Base-by-base conservation (phyloP, 2,888 invertebrate species). In the Megamerina dolium region DNA sequence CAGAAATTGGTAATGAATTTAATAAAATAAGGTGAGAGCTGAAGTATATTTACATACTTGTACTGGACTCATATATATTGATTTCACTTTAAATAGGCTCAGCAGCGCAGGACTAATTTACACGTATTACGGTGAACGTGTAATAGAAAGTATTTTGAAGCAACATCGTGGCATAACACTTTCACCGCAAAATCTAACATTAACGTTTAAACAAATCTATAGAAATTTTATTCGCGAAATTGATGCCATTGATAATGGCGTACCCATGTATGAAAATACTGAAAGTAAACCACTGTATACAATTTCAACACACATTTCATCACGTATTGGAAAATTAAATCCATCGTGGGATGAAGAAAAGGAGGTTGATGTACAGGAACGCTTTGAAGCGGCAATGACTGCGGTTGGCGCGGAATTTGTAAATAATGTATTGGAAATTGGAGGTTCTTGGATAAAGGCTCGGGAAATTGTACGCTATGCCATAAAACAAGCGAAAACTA, bases 171-270 rank as follows among this genome's bases (percentile, higher is more conserved):
- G 74, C 5, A 65, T 75, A 29, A 64, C 74, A 16, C 59, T 73
- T 1, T 72, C 73, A 2, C 70, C 77, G 4, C 66, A 73, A 12
- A 76, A 81, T 40, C 57, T 85, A 0, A 72, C 70, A 46, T 57
- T 73, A 1, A 72, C 87, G 12, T 90, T 77, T 58, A 73, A 77
- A 49, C 79, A 81, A 64, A 76, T 97, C 0, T 99, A 99, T 67
- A 83, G 87, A 51, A 78, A 78, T 45, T 87, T 97, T 42, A 82
- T 99, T 12, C 84, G 87, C 73, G 95, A 96, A 76, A 78, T 99
- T 46, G 99, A 99, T 73, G 97, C 87, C 1, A 86, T 96, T 42
- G 99, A 99, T 68, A 99, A 99, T 74, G 99, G 97, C n/a, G 77
- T 96, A 1, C 81, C 84, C 0, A 85, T 88, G 77, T 80, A 79